These are phyloP conservation scores for Meghimatium bilineatum DNA, from an alignment of 2,888 invertebrate species.

Conservation along the genomic window DNA sequence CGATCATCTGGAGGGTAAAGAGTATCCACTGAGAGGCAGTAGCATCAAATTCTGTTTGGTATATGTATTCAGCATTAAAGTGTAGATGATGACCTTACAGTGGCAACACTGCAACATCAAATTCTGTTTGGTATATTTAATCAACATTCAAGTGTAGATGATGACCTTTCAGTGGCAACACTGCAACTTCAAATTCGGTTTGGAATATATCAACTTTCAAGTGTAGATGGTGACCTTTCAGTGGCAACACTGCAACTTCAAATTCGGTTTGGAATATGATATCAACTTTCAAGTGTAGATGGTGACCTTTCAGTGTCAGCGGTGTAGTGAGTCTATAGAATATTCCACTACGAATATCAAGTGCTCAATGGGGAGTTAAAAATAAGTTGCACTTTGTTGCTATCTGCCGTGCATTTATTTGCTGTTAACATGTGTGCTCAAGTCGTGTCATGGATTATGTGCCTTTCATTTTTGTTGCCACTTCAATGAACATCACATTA, in stretches of 20 bases:
- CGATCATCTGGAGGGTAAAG: background rate
- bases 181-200: background rate
- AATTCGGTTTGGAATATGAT: background rate
- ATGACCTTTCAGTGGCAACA: background rate
- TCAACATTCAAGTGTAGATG: background rate
- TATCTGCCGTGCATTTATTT: background rate
- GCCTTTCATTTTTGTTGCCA: background rate
- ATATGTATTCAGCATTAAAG: background rate
- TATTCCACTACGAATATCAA: background rate
- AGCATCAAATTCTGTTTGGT: background rate
- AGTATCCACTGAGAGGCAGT: background rate
- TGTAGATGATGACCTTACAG: background rate
- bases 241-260: background rate
- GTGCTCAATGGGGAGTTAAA: background rate
- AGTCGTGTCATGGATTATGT: background rate
- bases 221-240: background rate
- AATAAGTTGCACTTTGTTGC: background rate
- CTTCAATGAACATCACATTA: background rate
- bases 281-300: background rate
- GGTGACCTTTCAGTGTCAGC: background rate
- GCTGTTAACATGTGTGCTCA: slow-evolving; percentile 2
- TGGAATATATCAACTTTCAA: background rate
- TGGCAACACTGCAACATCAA: background rate
- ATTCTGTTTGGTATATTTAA: background rate
- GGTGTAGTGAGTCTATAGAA: background rate